Evolutionary conservation across 2,113 vertebrate genomes (phyloP).

Genomic region (Nannospalax galili): DNA sequence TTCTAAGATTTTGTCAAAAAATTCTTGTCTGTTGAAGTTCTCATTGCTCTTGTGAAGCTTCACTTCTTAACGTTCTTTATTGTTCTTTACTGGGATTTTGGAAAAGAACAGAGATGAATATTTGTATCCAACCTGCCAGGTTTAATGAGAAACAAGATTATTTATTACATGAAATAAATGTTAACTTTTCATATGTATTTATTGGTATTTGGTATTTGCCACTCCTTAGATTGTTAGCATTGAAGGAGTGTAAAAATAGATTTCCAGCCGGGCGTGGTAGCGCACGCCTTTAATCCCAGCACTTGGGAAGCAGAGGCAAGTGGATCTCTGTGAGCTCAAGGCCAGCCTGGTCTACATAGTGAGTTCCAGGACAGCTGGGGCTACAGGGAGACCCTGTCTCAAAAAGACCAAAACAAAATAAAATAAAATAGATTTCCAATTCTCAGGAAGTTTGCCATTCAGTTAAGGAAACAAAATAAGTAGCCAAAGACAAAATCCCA

Average conservation of each 20-base stretch:
- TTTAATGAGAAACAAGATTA: constrained; percentile 48
- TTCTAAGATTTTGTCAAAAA: constrained; percentile 23
- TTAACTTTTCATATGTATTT: constrained; percentile 56
- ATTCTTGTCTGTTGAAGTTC: not conserved
- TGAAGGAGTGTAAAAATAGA: constrained; percentile 45
- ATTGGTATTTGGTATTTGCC: constrained; percentile 52
- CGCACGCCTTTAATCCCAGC: too few relatives aligned
- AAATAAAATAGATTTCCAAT: constrained; percentile 51
- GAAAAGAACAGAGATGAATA: constrained; percentile 25
- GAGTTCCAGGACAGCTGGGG: too few relatives aligned
- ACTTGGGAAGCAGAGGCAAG: too few relatives aligned
- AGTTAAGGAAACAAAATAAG: not conserved
- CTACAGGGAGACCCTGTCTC: too few relatives aligned
- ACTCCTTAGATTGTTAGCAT: constrained; percentile 24
- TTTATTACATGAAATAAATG: constrained; percentile 56
- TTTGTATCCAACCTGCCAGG: constrained; percentile 44
- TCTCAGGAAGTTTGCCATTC: not conserved
- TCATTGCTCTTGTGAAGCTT: not conserved
- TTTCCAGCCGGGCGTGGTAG: too few relatives aligned
- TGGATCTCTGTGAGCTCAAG: too few relatives aligned
- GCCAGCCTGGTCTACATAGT: too few relatives aligned
- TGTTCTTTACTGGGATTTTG: constrained; percentile 41
- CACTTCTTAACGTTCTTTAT: constrained; percentile 37
- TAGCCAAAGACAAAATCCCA: too few relatives aligned
- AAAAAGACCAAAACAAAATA: too few relatives aligned